Base-by-base conservation (phyloP, 1,140 invertebrate species). In the Sycophaga agraensis region DNA sequence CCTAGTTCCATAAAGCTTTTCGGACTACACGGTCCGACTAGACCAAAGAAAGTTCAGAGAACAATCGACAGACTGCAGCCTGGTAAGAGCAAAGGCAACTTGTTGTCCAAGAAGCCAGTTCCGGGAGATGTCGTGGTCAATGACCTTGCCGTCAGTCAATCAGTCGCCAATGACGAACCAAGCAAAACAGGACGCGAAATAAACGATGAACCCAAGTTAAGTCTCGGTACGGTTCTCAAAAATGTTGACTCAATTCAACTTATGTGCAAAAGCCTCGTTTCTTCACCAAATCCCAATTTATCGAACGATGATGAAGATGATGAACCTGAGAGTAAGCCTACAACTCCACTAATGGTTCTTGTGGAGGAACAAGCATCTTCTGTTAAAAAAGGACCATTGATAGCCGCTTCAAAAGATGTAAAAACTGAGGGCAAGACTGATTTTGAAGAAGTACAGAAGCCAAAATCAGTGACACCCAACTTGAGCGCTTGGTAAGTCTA, bases 61-160 rank as follows among this genome's bases (percentile, higher is more conserved):
- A 92, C 90, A 2, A 93, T 92, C 57, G 90, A 92, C 60, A 80
- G 91, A 42, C 75, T 93, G 21, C 91, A 93, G 68, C 91, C 90
- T 8, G 91, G 90, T 4, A 91, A 93, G 80, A 88, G 89, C 66
- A 92, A 92, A 79, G 90, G 91, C 2, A 93, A 92, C 81, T 80
- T 92, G n/a, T 79, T 92, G 14, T 68, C 82, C 21, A 82, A 84
- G 45, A 78, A 80, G 31, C 78, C 74, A 26, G 49, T 72, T 1
- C 68, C 70, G 16, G 51, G 67, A 4, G 59, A 68, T 1, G 69
- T 42, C 31, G 51, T 34, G 0, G 60, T 49, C 4, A 66, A 46
- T 9, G 69, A 73, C 24, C 53, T 65, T 0, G 17, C 64, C 2
- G 37, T 51, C 1, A 59, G 64, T 46, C 66, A 68, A 42, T 53